Evolutionary conservation across 2,113 vertebrate species (phyloP), one percentile per base, ranked within the genome.

Genomic region (Cygnus atratus): DNA sequence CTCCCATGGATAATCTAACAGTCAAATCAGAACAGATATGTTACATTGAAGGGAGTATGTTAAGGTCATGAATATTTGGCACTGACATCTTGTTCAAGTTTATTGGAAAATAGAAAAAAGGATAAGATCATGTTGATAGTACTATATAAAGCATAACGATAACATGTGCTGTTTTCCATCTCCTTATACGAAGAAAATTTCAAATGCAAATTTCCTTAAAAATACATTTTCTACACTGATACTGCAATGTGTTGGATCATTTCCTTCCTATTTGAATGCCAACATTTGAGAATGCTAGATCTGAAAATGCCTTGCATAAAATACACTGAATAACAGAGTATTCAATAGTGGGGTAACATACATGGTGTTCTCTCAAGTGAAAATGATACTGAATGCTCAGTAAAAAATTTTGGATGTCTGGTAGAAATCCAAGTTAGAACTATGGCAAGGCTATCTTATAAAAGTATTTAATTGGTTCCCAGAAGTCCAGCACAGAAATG

Each of bases 291-390:
- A 91, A 84, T 83, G 46, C 61, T 86, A 74, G 61, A 67, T 89
- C 79, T 93, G 63, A 91, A 93, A 92, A 90, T 59, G 68, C 57
- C 52, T 78, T 92, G 44, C 52, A 31, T 90, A 93, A 94, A 71
- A 61, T 31, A 65, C 57, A 52, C 9, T 88, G 88, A 95, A 84
- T 95, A 77, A 63, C 61, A 94, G 87, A 85, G 48, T 55, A 81
- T 93, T 74, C 46, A 87, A 84, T 86, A 88, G 93, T 73, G 74
- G 91, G 73, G 61, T 59, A 93, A 88, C 88, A 94, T 75, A 91
- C 84, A 83, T 86, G 44, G 85, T 92, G 88, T 96, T 93, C 91
- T 95, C 93, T 50, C 65, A 93, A 95, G 46, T 78, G 70, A 93
- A 92, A 95, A 87, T 85, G 57, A 57, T 82, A 82, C 41, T 79